Evolutionary conservation across 2,888 invertebrate species (phyloP), one percentile per base, ranked within the genome.

Genomic region (Strigamia crassipes): DNA sequence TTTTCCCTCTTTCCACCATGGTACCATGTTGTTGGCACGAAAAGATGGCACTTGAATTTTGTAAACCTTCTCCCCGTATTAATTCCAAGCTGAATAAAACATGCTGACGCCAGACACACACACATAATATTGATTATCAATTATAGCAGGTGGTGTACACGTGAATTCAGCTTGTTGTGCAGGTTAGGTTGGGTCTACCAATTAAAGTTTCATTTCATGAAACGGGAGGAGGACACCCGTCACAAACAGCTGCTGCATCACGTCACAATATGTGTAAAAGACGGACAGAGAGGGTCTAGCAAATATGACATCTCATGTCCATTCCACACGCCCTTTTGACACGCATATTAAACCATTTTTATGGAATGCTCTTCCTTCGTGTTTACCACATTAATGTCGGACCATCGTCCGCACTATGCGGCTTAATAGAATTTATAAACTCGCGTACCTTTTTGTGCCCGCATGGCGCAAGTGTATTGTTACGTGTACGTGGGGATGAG

Each of bases 101-200:
- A 66, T 66, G 61, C 61, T 66, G 61, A 66, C 61, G 61, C 61
- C 61, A 66, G 61, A 66, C 61, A 66, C 61, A 66, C 61, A 66
- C 61, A 66, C 61, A 21, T 21, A 46, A 66, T 66, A 66, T 66
- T 66, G 61, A 66, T 66, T 66, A 66, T 66, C 61, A 66, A 66
- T 66, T 66, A 66, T 66, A 66, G 61, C 61, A 66, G 61, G 61
- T 66, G 61, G 61, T 66, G 61, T 66, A 66, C 61, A 66, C 61
- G 61, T 10, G 61, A 66, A 66, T 66, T 66, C 61, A 21, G 61
- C 61, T 66, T 66, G 61, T 66, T 21, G 61, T 66, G 61, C 61
- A 21, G 61, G 61, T 66, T 66, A 66, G 61, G 61, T 66, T 66
- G 61, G 61, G 61, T 66, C 61, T 66, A 21, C 61, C 61, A 66